Conservation (phyloP, 2,888 invertebrate genomes). For the Melipona bicolor region DNA sequence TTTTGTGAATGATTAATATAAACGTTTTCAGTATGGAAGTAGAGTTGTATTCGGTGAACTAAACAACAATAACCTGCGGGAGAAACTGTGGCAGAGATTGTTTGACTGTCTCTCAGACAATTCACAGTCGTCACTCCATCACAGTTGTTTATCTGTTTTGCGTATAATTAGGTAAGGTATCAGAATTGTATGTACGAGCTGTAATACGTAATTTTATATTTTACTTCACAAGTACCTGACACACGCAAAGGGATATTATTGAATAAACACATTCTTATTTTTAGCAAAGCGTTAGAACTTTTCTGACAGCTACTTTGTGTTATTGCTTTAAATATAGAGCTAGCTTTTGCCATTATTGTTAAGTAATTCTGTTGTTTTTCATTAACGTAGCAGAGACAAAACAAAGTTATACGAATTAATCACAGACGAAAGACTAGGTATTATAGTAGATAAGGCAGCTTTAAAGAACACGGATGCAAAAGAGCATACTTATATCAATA, state of each 20-base stretch:
- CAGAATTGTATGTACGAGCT: background rate
- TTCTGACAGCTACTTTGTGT: constrained; percentile 3
- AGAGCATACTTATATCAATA: constrained; percentile 82
- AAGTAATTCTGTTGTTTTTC: constrained; percentile 40
- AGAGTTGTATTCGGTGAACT: constrained; percentile 88
- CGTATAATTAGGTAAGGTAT: constrained; percentile 88
- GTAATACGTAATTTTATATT: background rate
- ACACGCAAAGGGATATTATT: background rate
- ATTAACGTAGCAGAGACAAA: constrained; percentile 90
- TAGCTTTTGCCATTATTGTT: background rate
- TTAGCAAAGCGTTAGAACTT: constrained; percentile 12
- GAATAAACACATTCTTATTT: constrained; percentile 28
- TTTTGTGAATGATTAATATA: background rate
- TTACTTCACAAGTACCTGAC: background rate
- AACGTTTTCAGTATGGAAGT: constrained; percentile 85
- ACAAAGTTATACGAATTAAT: constrained; percentile 89
- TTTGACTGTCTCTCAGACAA: constrained; percentile 86
- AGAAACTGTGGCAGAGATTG: constrained; percentile 87
- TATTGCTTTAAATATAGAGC: background rate
- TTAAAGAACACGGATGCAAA: constrained; percentile 85
- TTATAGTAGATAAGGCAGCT: constrained; percentile 89
- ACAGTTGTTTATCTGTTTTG: constrained; percentile 87
- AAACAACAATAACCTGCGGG: constrained; percentile 85
- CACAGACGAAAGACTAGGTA: constrained; percentile 88
- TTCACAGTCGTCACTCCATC: constrained; percentile 84